These are phyloP conservation scores for Neotoxoptera formosana DNA, from an alignment of 1,140 invertebrate species.

Conservation along the genomic window DNA sequence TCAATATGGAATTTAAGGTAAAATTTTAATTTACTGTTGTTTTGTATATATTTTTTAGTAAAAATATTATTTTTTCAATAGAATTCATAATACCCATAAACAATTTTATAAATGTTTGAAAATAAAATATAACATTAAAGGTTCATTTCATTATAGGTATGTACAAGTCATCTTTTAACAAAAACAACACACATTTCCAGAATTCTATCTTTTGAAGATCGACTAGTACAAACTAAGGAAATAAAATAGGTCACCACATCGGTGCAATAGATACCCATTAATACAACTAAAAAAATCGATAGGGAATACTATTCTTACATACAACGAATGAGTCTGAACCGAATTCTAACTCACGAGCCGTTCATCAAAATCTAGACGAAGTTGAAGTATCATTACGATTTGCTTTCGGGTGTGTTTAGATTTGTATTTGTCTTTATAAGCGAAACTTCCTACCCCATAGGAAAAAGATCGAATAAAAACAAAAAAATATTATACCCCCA, in stretches of 20 bases:
- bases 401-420: neutral
- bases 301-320: neutral
- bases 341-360: neutral
- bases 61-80: neutral
- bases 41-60: neutral
- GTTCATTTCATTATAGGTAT: too few relatives aligned
- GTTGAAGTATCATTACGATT: constrained; percentile 24
- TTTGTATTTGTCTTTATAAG: constrained; percentile 24
- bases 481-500: neutral
- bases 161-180: neutral
- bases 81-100: neutral
- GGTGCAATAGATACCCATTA: neutral
- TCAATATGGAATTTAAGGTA: neutral
- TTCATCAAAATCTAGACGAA: neutral
- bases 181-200: neutral
- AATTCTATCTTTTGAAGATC: neutral
- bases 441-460: neutral
- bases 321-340: neutral
- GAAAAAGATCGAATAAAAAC: constrained; percentile 6
- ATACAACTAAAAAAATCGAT: neutral
- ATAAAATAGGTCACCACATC: neutral
- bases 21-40: neutral
- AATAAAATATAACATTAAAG: neutral
- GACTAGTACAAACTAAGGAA: neutral
- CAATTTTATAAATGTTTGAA: neutral